A percentile compares a stretch with the other conserved stretches of the same genome.
Conservation (phyloP, 2,888 invertebrate species). For the Taphrorychus bicolor region DNA sequence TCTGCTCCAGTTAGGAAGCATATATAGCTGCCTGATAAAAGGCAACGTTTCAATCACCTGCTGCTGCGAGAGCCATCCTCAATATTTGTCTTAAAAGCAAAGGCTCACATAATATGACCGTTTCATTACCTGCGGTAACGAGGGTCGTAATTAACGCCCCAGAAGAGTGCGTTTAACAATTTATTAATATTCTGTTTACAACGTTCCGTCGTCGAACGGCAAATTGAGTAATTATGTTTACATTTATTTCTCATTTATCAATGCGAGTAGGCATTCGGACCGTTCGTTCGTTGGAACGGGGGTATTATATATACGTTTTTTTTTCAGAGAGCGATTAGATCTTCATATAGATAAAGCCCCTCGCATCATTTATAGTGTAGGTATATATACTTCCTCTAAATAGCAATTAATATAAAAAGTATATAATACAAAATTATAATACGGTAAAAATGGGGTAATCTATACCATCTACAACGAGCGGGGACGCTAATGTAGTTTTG, state of each 20-base stretch:
- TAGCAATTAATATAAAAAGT: slow-evolving; percentile 41
- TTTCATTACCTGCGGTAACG: background rate
- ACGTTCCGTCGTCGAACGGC: slow-evolving; percentile 12
- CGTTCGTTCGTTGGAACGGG: background rate
- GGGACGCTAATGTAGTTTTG: slow-evolving; percentile 45
- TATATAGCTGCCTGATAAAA: too few relatives aligned
- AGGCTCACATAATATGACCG: background rate
- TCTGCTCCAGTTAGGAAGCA: too few relatives aligned
- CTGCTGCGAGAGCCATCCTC: background rate
- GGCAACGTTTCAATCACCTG: background rate
- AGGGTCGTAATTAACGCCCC: background rate
- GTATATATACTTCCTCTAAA: slow-evolving; percentile 33
- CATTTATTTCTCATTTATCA: slow-evolving; percentile 40
- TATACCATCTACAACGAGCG: slow-evolving; percentile 32
- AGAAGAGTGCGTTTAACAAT: background rate
- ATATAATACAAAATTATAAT: slow-evolving; percentile 38
- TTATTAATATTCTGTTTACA: slow-evolving; percentile 13
- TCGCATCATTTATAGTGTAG: slow-evolving; percentile 19
- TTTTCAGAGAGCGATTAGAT: slow-evolving; percentile 32
- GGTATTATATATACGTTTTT: too few relatives aligned
- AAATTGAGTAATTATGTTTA: slow-evolving; percentile 38
- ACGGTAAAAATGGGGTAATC: slow-evolving; percentile 33
- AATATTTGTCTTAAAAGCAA: background rate
- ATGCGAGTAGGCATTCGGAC: background rate
- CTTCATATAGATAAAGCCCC: slow-evolving; percentile 31